Evolutionary conservation across 2,797 vertebrate species (phyloP).

Genomic region (Neopelma chrysocephalum): DNA sequence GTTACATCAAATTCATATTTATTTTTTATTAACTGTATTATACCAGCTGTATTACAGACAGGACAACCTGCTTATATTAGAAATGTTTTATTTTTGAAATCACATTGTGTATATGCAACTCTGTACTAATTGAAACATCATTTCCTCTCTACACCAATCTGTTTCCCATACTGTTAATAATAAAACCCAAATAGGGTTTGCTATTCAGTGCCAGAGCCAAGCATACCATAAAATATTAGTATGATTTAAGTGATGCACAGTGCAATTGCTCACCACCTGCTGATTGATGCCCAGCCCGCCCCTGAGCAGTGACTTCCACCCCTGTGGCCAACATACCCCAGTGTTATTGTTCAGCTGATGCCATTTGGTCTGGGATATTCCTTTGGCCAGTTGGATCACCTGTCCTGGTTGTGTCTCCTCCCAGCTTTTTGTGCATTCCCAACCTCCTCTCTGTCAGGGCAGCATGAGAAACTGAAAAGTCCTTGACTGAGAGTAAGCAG

Average conservation of each 20-base stretch:
- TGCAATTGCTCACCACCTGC: background rate
- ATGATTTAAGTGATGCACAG: fast-evolving
- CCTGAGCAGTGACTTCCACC: background rate
- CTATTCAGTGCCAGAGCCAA: background rate
- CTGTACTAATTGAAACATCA: background rate
- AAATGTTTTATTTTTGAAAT: background rate
- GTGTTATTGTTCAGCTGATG: fast-evolving
- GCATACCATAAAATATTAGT: background rate
- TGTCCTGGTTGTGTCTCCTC: background rate
- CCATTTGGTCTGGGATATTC: background rate
- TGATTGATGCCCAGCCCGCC: fast-evolving
- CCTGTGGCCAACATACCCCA: fast-evolving
- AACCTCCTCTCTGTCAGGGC: fast-evolving
- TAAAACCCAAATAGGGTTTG: background rate
- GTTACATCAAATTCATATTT: background rate
- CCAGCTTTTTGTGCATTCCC: background rate
- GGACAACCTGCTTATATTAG: background rate
- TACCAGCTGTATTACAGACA: background rate
- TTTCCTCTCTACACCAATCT: background rate
- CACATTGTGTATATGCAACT: background rate
- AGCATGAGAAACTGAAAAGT: background rate
- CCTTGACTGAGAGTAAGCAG: background rate
- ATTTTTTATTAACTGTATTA: background rate
- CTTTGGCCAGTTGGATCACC: background rate
- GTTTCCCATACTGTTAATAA: background rate